These are phyloP conservation scores for Euleptes europaea DNA, from an alignment of 2,113 vertebrate genomes.

Conservation along the genomic window DNA sequence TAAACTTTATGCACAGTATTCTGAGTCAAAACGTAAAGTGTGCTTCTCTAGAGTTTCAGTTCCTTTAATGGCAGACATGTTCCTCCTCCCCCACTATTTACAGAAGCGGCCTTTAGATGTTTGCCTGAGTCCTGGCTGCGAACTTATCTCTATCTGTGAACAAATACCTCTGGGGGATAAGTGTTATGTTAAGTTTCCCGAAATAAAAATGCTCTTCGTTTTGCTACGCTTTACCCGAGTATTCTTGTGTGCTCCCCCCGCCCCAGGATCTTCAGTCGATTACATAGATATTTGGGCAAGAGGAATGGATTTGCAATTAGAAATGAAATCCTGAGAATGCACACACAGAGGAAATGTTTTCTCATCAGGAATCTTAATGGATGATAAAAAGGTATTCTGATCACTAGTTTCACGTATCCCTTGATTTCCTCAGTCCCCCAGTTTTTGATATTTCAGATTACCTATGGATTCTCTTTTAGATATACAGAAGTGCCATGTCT, in stretches of 20 bases:
- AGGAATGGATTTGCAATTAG: too few relatives aligned
- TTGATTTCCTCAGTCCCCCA: too few relatives aligned
- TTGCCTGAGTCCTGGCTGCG: background rate
- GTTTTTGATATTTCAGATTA: too few relatives aligned
- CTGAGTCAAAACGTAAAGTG: background rate
- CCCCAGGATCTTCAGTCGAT: too few relatives aligned
- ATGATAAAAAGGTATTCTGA: too few relatives aligned
- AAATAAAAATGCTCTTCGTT: background rate
- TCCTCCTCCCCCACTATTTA: background rate
- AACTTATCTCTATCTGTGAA: background rate
- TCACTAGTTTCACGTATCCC: too few relatives aligned
- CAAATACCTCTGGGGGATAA: background rate
- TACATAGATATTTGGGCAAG: too few relatives aligned
- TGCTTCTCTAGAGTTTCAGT: conserved; percentile 9
- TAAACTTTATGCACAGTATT: background rate
- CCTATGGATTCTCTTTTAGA: too few relatives aligned
- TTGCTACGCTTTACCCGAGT: background rate
- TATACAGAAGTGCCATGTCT: too few relatives aligned
- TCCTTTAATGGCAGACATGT: background rate
- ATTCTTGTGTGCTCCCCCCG: background rate
- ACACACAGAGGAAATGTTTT: too few relatives aligned
- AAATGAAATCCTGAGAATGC: too few relatives aligned
- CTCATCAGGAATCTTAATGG: too few relatives aligned
- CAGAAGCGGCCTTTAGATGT: conserved; percentile 1
- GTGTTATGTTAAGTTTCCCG: background rate